These are phyloP conservation scores for Bothrops alternatus DNA, from an alignment of 2,797 vertebrate species.

Conservation along the genomic window DNA sequence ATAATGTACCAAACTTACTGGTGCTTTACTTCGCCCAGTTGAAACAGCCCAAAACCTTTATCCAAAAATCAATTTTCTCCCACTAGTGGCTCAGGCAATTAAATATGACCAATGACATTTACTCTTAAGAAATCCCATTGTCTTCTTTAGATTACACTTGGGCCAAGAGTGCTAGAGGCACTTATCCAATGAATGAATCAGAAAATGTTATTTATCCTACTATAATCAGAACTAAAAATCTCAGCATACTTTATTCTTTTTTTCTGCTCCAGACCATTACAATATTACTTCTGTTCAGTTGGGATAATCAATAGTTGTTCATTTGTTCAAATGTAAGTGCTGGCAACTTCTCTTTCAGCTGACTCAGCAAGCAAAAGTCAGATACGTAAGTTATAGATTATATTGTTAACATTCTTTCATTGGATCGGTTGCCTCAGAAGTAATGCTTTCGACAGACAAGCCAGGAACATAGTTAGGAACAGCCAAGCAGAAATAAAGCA, in stretches of 20 bases:
- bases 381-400: constrained; percentile 5
- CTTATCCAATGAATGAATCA: not conserved
- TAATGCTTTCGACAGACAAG: not conserved
- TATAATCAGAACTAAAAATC: not conserved
- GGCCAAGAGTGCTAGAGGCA: not conserved
- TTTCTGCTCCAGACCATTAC: not conserved
- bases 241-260: constrained; percentile 1
- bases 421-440: not conserved
- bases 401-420: not conserved
- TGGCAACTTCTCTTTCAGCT: constrained; percentile 22
- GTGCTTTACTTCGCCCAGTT: not conserved
- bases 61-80: not conserved
- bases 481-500: not conserved
- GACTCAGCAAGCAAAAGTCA: constrained; percentile 14
- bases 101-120: not conserved
- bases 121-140: not conserved
- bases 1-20: not conserved
- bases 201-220: not conserved
- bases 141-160: not conserved
- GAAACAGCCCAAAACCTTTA: not conserved
- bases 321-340: constrained; percentile 24
- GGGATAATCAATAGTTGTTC: constrained; percentile 27
- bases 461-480: not conserved
- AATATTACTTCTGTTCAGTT: not conserved
- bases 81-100: not conserved